Percentiles rank a stretch among this genome's conserved stretches.
phyloP scores from a whole-genome alignment of 64 coral and sea anemone genomes.

The Cladopsammia gracilis region DNA sequence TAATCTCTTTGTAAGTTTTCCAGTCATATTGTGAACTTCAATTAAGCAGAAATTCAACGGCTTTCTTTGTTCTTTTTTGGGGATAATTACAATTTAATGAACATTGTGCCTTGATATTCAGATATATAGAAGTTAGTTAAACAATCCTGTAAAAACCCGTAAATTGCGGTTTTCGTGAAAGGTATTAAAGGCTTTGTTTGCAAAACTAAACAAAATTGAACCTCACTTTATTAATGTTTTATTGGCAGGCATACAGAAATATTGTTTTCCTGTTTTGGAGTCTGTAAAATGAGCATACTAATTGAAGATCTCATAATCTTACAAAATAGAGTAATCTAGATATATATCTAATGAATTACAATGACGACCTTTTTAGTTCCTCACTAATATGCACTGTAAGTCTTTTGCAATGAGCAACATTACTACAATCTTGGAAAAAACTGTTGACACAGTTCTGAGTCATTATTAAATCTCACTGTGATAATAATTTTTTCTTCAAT shows the following conservation, averaged over 20 bases:
- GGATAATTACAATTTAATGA: not conserved
- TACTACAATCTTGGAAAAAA: too few species aligned
- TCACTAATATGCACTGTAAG: too few species aligned
- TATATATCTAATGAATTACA: not conserved
- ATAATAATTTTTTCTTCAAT: too few species aligned
- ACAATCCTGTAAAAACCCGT: not conserved
- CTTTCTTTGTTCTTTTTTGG: not conserved
- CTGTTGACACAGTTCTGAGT: too few species aligned
- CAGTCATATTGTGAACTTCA: not conserved
- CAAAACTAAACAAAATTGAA: not conserved
- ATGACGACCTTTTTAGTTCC: not conserved
- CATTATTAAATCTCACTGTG: too few species aligned
- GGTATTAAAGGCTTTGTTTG: not conserved
- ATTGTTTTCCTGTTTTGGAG: not conserved
- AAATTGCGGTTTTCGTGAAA: not conserved
- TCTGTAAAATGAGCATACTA: not conserved
- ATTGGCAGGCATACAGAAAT: not conserved
- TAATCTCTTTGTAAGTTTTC: not conserved
- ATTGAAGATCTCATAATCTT: not conserved
- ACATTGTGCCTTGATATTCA: not conserved
- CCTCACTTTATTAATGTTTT: not conserved
- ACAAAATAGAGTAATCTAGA: not conserved
- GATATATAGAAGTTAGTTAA: not conserved
- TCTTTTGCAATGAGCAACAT: too few species aligned
- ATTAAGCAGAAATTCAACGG: not conserved